Conservation (phyloP, 2,797 vertebrate genomes). For the Pristis pectinata region DNA sequence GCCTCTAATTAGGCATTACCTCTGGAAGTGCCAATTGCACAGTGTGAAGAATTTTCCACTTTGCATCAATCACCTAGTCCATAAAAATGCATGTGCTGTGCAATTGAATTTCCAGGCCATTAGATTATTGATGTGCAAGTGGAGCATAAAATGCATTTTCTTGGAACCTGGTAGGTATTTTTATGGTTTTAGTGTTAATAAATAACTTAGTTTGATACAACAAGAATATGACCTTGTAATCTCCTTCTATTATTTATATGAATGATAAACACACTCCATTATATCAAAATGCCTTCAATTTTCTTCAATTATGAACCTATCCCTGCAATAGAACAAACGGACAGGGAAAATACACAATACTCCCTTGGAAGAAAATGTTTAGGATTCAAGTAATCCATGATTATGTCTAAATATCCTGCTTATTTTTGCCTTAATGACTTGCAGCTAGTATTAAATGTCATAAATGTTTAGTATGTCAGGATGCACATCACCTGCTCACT, state of each 20-base stretch:
- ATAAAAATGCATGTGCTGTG: no score
- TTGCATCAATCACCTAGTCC: no score
- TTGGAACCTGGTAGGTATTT: background rate
- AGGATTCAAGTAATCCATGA: background rate
- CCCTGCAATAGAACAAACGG: background rate
- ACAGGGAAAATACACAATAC: background rate
- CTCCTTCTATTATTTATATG: background rate
- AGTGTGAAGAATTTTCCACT: no score
- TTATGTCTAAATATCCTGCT: background rate
- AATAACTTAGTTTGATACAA: background rate
- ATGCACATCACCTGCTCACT: background rate
- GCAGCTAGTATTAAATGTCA: background rate
- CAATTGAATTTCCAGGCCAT: background rate
- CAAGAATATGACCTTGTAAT: conserved; percentile 1
- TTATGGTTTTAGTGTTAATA: background rate
- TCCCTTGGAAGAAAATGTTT: background rate
- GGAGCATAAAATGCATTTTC: background rate
- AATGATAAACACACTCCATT: background rate
- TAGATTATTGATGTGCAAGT: background rate
- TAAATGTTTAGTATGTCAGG: background rate
- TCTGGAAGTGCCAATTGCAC: no score
- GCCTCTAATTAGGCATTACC: no score
- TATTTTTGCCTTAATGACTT: background rate
- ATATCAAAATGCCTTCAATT: background rate
- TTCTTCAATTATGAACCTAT: background rate